Base-by-base conservation (phyloP, 2,797 vertebrate genomes). In the Lepus townsendii region DNA sequence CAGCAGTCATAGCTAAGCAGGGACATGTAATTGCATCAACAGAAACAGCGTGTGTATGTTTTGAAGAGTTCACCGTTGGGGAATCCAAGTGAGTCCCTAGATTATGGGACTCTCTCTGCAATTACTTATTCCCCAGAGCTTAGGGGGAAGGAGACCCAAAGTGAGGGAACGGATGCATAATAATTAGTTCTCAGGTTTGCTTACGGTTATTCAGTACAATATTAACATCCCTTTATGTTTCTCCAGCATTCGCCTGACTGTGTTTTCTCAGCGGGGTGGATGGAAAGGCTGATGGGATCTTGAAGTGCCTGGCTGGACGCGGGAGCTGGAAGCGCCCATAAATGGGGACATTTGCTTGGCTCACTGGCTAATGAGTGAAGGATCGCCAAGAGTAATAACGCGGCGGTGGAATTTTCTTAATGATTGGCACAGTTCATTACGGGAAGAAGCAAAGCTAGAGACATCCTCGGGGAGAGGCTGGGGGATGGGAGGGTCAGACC, bases 361-460 rank as follows among this genome's bases (percentile, higher is more conserved):
- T 98, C 96, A 83, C 98, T 97, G 96, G 96, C 97, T 98, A 98
- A 98, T 96, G 98, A 97, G 96, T 98, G 97, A 97, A 98, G 98
- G 97, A 98, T 96, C 92, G 73, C 96, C 63, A 84, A 91, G 96
- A 96, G 96, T 96, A 97, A 97, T 98, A 98, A 97, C 69, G 88
- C 86, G 86, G 85, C 93, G 94, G 95, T 54, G 91, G 78, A 95
- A 94, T 95, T 97, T 90, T 93, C 97, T 95, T 98, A 97, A 98
- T 98, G 98, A 98, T 97, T 96, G 98, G 97, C 97, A 96, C 71
- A 90, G 95, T 93, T 97, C 93, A 90, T 95, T 98, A 98, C 97
- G 94, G 94, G 95, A 94, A 97, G 96, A 97, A 97, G 96, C 95
- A 97, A 97, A 98, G 97, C 69, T 7, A n/a, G n/a, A 90, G 85